A percentile compares a stretch with the other conserved stretches of the same genome.
Evolutionary conservation across 2,888 invertebrate species (phyloP).

Genomic region (Chrysolina haemoptera): DNA sequence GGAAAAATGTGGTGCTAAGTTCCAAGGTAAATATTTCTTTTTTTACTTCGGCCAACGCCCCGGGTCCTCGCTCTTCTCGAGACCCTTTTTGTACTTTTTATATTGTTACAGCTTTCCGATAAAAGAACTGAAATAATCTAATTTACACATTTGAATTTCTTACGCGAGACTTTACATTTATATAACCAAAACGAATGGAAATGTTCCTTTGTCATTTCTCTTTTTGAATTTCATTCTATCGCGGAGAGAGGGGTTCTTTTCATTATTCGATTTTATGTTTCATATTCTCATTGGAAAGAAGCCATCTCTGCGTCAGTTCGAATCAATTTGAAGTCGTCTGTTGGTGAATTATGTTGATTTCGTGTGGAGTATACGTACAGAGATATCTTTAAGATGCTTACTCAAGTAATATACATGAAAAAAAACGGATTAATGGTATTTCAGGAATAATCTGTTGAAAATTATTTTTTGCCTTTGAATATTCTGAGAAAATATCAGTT

Average conservation of each 20-base stretch:
- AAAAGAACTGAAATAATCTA: conserved; percentile 69
- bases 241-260: conserved; percentile 59
- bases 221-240: conserved; percentile 65
- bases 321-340: conserved; percentile 58
- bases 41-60: conserved; percentile 55
- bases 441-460: too few species aligned
- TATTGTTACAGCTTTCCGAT: conserved; percentile 67
- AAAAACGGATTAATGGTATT: too few species aligned
- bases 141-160: conserved; percentile 70
- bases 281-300: conserved; percentile 61
- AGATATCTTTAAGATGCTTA: too few species aligned
- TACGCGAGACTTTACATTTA: conserved; percentile 67
- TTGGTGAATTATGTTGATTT: conserved; percentile 11
- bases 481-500: too few species aligned
- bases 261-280: conserved; percentile 67
- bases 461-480: too few species aligned
- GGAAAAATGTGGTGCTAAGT: conserved; percentile 57
- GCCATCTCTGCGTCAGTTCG: conserved; percentile 53
- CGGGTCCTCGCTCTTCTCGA: conserved; percentile 43
- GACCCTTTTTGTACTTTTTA: conserved; percentile 64
- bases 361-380: not conserved
- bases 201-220: conserved; percentile 66
- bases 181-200: conserved; percentile 68
- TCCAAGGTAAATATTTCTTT: conserved; percentile 63
- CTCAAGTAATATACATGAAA: too few species aligned